Base-by-base conservation (phyloP, 2,888 invertebrate species). In the Oscheius onirici region DNA sequence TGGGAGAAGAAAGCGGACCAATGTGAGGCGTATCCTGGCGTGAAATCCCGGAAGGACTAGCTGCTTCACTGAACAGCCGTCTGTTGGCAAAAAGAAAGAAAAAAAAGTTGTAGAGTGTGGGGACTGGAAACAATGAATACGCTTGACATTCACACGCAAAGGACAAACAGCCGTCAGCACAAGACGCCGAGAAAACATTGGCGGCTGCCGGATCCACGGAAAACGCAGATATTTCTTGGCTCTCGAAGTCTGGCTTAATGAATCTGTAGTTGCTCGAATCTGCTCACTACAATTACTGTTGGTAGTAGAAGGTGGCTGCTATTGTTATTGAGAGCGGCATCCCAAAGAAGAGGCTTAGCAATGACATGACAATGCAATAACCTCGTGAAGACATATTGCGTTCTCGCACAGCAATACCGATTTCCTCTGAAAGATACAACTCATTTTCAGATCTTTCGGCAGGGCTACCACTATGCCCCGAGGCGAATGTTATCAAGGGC, bases 91-190 rank as follows among this genome's bases (percentile, higher is more conserved):
- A 49, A 46, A 26, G 17, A 63, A 49, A 63, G 49, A 26, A 28
- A 49, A 49, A 49, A 49, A 46, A 26, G 63, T 58, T 40, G 22
- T 40, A 58, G 57, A 57, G 43, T 41, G 58, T 49, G 44, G 15
- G 26, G 49, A 63, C 63, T 63, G 63, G 63, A 63, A 63, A 63
- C 63, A 63, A 63, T 63, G 63, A 63, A 46, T 63, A 46, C 49
- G 63, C 10, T 22, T 63, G 63, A 63, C 63, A 61, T 63, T 63
- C 63, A 24, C 63, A 63, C 63, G 63, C 49, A 63, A 63, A 63
- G 63, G 63, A 63, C 63, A 63, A 63, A 63, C 63, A 63, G 63
- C 46, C 63, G 60, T 60, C 55, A 28, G 55, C 55, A 34, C 34
- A 55, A 55, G 55, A 55, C 26, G 63, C 8, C 63, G 26, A 63